phyloP scores from a whole-genome alignment of 2,113 vertebrate species.

The Percina caprodes region DNA sequence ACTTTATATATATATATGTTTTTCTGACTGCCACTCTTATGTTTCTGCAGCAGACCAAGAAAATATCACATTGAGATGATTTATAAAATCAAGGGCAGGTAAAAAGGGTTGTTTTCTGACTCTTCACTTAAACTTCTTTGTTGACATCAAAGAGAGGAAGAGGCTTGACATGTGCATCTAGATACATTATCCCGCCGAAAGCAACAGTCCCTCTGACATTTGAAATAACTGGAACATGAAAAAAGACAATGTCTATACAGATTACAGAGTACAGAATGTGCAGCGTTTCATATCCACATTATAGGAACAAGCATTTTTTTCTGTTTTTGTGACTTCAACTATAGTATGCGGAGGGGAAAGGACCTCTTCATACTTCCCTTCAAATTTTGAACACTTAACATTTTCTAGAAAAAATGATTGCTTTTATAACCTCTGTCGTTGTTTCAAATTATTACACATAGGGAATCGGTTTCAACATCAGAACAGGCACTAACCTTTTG shows the following conservation, averaged over 20 bases:
- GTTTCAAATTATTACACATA: slow-evolving; percentile 50
- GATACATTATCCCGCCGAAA: slow-evolving; percentile 66
- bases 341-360: slow-evolving; percentile 39
- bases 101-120: slow-evolving; percentile 56
- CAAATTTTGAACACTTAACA: slow-evolving; percentile 45
- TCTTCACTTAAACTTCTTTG: slow-evolving; percentile 59
- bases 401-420: slow-evolving; percentile 64
- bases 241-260: slow-evolving; percentile 78
- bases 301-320: slow-evolving; percentile 66
- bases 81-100: slow-evolving; percentile 70
- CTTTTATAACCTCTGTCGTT: slow-evolving; percentile 59
- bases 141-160: slow-evolving; percentile 73
- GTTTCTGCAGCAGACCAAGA: slow-evolving; percentile 46
- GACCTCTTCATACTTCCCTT: slow-evolving; percentile 34
- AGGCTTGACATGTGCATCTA: slow-evolving; percentile 72
- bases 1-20: slow-evolving; percentile 26
- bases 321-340: slow-evolving; percentile 36
- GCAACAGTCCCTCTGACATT: slow-evolving; percentile 74
- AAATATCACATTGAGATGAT: slow-evolving; percentile 49
- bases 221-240: slow-evolving; percentile 78
- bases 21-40: slow-evolving; percentile 19
- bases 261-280: slow-evolving; percentile 76
- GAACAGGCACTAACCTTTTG: slow-evolving; percentile 63
- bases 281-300: slow-evolving; percentile 71
- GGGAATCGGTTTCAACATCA: slow-evolving; percentile 59